phyloP scores from a whole-genome alignment of 2,888 invertebrate genomes.

The Yponomeuta malinellus region DNA sequence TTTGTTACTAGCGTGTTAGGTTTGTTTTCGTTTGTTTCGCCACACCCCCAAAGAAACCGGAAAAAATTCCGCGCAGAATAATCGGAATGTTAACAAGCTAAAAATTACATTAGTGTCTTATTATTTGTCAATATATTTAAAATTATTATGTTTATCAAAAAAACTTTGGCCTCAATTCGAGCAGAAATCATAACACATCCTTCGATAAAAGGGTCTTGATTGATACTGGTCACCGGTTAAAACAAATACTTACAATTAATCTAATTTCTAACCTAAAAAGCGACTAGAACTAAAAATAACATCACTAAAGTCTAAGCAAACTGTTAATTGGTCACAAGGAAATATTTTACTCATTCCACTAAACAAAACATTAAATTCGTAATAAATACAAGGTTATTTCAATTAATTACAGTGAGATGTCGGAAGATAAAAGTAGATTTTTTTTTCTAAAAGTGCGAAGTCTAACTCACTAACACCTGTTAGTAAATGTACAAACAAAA shows the following conservation, averaged over 20 bases:
- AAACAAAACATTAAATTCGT: slow-evolving; percentile 1
- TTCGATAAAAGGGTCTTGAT: background rate
- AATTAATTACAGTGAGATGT: slow-evolving; percentile 13
- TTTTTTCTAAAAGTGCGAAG: slow-evolving; percentile 16
- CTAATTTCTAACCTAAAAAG: slow-evolving; percentile 38
- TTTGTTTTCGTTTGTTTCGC: no score
- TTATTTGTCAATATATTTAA: background rate
- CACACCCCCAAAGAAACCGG: no score
- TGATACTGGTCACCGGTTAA: slow-evolving; percentile 6
- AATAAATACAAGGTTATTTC: slow-evolving; percentile 12
- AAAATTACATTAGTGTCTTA: background rate
- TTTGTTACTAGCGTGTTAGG: no score
- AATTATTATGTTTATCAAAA: background rate
- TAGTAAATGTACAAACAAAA: slow-evolving; percentile 22
- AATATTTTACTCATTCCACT: slow-evolving; percentile 18
- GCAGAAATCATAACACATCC: background rate
- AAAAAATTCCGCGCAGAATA: no score
- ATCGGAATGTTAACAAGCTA: no score
- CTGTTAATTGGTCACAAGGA: background rate
- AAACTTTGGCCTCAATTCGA: background rate
- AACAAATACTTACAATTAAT: background rate
- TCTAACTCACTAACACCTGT: slow-evolving; percentile 24
- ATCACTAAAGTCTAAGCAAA: slow-evolving; percentile 47
- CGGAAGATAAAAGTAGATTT: slow-evolving; percentile 1
- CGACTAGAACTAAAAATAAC: slow-evolving; percentile 66